Conservation (phyloP, 1,140 invertebrate species). For the Drosophila oshimai region DNA sequence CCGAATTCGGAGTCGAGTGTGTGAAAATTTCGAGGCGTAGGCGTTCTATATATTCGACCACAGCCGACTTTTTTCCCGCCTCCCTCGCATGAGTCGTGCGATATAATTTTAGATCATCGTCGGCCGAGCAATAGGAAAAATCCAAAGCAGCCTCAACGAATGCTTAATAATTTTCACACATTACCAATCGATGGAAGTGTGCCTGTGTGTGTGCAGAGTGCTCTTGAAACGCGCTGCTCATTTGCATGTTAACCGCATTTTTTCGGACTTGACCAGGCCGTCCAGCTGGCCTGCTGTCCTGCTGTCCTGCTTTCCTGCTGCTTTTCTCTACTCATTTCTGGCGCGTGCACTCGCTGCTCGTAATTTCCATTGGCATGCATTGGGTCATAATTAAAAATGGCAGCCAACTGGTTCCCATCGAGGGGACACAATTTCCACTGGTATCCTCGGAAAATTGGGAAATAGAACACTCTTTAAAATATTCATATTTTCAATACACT, state of each 20-base stretch:
- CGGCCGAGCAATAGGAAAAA: conserved; percentile 28
- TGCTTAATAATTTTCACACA: conserved; percentile 71
- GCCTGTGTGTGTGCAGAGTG: background rate
- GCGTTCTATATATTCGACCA: conserved; percentile 49
- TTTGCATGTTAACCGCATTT: conserved; percentile 50
- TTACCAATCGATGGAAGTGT: conserved; percentile 5
- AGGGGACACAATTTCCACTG: no score
- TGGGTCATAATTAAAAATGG: conserved; percentile 70
- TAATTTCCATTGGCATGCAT: conserved; percentile 62
- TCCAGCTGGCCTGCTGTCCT: conserved; percentile 32
- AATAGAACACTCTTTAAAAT: no score
- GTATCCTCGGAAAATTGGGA: conserved; percentile 3
- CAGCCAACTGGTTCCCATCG: conserved; percentile 10
- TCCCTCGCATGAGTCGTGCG: conserved; percentile 64
- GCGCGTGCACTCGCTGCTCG: conserved; percentile 19
- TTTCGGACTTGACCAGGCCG: conserved; percentile 40
- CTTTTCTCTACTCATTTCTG: conserved; percentile 15
- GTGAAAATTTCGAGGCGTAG: conserved; percentile 48
- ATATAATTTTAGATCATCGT: conserved; percentile 70
- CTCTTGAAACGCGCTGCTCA: conserved; percentile 6
- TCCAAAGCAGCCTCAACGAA: conserved; percentile 39
- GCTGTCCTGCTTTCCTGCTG: conserved; percentile 34
- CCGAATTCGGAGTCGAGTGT: conserved; percentile 75
- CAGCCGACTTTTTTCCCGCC: conserved; percentile 40
- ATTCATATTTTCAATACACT: no score